Evolutionary conservation across 2,113 vertebrate species (phyloP).

Genomic region (Psephotus haematonotus): DNA sequence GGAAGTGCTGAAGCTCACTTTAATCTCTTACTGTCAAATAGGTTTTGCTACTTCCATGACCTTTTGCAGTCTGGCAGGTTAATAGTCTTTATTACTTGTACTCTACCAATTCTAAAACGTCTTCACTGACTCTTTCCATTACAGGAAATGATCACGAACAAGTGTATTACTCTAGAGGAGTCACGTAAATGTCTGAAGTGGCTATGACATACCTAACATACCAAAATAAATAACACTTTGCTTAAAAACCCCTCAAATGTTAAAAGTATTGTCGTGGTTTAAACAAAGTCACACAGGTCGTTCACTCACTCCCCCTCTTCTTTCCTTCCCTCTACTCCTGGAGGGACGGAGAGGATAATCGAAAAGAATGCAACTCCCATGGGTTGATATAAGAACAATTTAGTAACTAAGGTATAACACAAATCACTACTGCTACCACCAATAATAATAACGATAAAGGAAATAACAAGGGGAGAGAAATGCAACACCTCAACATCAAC

Average conservation of each 20-base stretch:
- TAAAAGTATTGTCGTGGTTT: neutral
- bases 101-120: neutral
- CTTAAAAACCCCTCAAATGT: neutral
- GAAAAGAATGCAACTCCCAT: too few relatives aligned
- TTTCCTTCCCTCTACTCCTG: too few relatives aligned
- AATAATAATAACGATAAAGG: too few relatives aligned
- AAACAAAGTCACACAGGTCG: too few relatives aligned
- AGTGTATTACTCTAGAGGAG: neutral
- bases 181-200: neutral
- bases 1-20: neutral
- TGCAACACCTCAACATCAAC: too few relatives aligned
- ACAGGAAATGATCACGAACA: neutral
- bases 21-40: neutral
- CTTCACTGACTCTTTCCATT: neutral
- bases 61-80: neutral
- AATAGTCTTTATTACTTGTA: neutral
- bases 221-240: neutral
- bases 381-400: too few relatives aligned
- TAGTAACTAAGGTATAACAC: too few relatives aligned
- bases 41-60: neutral
- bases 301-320: too few relatives aligned
- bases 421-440: too few relatives aligned
- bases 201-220: neutral
- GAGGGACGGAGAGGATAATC: too few relatives aligned
- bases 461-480: too few relatives aligned